Evolutionary conservation across 2,113 vertebrate genomes (phyloP).

Genomic region (Poeciliopsis prolifica): DNA sequence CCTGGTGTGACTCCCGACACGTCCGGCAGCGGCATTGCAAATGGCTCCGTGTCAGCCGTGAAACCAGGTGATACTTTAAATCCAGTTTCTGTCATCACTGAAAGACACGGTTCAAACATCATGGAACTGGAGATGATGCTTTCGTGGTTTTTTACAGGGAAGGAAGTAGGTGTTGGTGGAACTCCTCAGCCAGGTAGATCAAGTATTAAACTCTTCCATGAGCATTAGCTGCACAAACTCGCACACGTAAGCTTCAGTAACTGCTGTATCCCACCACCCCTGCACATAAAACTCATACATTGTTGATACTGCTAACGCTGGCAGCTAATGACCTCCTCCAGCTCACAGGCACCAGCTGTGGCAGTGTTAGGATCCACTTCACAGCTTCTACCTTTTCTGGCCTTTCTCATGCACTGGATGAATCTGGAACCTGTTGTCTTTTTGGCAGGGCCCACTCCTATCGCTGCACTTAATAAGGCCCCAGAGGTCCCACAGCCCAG

Average conservation of each 20-base stretch:
- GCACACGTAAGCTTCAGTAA: neutral
- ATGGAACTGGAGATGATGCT: neutral
- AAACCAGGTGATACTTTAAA: conserved; percentile 62
- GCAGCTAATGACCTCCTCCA: conserved; percentile 53
- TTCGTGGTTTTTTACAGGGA: conserved; percentile 61
- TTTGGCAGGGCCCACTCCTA: conserved; percentile 76
- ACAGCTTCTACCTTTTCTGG: conserved; percentile 45
- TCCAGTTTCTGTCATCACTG: neutral
- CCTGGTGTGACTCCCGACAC: conserved; percentile 65
- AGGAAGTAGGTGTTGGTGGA: conserved; percentile 51
- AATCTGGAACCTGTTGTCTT: conserved; percentile 76
- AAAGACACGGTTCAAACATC: neutral
- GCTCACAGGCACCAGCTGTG: conserved; percentile 47
- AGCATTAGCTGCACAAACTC: neutral
- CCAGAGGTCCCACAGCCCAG: conserved; percentile 73
- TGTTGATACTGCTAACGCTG: conserved; percentile 48
- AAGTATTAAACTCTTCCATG: neutral
- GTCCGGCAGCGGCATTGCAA: conserved; percentile 20
- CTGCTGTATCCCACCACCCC: conserved; percentile 1
- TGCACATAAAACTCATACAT: conserved; percentile 22
- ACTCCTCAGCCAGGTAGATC: conserved; percentile 72
- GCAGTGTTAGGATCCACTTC: conserved; percentile 28
- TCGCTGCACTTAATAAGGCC: conserved; percentile 63
- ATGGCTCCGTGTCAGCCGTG: conserved; percentile 56
- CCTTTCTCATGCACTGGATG: conserved; percentile 42